Evolutionary conservation across 2,797 vertebrate species (phyloP).

Genomic region (Avahi laniger): DNA sequence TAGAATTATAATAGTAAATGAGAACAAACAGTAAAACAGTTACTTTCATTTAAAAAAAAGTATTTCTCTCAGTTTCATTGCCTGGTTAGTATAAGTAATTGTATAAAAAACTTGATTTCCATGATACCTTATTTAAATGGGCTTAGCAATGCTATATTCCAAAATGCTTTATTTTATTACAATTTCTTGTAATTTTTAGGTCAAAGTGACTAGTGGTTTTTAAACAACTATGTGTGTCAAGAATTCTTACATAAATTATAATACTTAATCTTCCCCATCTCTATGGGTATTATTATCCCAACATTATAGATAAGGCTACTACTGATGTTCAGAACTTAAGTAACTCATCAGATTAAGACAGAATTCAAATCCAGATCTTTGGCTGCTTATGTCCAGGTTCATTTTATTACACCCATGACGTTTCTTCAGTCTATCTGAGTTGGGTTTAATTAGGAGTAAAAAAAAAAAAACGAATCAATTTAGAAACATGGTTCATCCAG

Average conservation of each 20-base stretch:
- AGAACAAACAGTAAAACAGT: background rate
- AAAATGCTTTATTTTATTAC: background rate
- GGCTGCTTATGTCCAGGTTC: background rate
- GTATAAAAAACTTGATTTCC: background rate
- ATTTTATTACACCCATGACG: background rate
- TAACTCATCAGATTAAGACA: background rate
- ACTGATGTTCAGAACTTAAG: background rate
- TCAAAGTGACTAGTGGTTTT: background rate
- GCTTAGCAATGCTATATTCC: background rate
- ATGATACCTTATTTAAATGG: background rate
- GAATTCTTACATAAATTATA: background rate
- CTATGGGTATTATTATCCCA: background rate
- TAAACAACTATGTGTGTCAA: background rate
- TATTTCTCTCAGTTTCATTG: background rate
- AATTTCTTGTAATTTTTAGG: background rate
- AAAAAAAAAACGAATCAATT: background rate
- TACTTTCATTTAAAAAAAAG: background rate
- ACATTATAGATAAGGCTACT: background rate
- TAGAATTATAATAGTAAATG: background rate
- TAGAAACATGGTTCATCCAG: background rate
- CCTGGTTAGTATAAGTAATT: background rate
- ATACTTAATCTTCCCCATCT: background rate
- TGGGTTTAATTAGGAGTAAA: background rate
- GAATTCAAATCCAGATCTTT: background rate
- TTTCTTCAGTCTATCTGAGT: background rate